A percentile compares a stretch with the other conserved stretches of the same genome.
Evolutionary conservation across 2,113 vertebrate genomes (phyloP).

Genomic region (Climacteris rufus): DNA sequence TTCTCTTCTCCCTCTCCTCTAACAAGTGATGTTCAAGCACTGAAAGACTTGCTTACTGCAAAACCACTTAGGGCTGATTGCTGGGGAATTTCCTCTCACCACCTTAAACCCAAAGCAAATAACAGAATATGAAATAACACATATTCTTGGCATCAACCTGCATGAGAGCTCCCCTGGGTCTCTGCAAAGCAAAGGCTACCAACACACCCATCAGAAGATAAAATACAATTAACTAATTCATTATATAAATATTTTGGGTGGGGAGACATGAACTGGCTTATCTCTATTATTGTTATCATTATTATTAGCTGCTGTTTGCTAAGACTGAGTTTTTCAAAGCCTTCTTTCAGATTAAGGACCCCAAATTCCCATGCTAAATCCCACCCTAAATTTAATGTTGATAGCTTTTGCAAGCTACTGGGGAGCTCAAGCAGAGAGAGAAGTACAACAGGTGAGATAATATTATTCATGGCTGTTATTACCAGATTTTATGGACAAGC

Average conservation of each 20-base stretch:
- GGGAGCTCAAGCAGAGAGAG: neutral
- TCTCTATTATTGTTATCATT: neutral
- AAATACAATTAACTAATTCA: constrained; percentile 4
- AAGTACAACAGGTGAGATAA: neutral
- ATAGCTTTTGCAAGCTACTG: neutral
- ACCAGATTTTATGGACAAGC: neutral
- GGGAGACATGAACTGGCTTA: neutral
- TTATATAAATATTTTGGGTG: neutral
- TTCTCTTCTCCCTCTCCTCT: neutral
- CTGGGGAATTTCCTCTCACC: constrained; percentile 16
- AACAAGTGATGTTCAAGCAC: neutral
- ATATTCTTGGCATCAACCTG: neutral
- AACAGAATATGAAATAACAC: constrained; percentile 33
- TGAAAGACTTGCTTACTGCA: neutral
- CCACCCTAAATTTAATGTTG: neutral
- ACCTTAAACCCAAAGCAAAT: constrained; percentile 41
- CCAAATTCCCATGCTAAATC: neutral
- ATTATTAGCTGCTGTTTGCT: constrained; percentile 8
- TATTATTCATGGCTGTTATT: neutral
- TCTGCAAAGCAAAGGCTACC: neutral
- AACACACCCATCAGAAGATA: neutral
- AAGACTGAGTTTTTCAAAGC: neutral
- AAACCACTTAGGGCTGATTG: neutral
- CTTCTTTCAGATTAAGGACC: neutral
- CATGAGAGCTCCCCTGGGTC: accelerated